Conservation (phyloP, 2,797 vertebrate genomes). For the Acipenser oxyrinchus region DNA sequence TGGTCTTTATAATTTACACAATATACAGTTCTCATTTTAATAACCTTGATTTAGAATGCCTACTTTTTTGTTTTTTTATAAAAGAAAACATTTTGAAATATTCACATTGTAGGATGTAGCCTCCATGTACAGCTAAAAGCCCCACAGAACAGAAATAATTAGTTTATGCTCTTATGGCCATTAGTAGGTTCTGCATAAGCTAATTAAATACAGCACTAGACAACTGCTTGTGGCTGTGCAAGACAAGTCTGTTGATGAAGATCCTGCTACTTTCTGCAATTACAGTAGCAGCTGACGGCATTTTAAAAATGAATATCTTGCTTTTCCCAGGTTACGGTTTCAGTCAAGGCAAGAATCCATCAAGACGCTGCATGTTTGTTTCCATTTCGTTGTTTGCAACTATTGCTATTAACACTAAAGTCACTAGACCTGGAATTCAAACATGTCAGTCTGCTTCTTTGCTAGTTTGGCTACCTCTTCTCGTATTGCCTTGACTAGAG, state of each 20-base stretch:
- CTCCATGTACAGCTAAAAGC: background rate
- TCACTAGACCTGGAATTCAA: constrained; percentile 82
- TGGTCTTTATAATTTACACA: constrained; percentile 8
- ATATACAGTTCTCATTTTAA: constrained; percentile 1
- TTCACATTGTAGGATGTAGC: constrained; percentile 1
- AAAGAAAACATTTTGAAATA: background rate
- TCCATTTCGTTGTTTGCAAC: background rate
- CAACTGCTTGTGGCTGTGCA: background rate
- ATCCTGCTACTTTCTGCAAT: background rate
- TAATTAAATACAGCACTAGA: background rate
- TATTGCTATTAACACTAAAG: background rate
- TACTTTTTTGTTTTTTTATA: background rate
- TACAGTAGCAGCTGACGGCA: no score
- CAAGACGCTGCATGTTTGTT: no score
- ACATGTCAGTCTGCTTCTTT: constrained; percentile 94
- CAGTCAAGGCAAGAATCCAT: no score
- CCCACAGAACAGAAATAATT: background rate
- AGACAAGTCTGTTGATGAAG: background rate
- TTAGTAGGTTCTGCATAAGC: background rate
- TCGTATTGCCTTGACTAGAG: constrained; percentile 89
- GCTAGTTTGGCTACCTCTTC: constrained; percentile 96
- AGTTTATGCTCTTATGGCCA: background rate
- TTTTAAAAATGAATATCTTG: no score
- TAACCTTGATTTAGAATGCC: background rate
- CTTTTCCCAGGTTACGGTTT: no score